Conservation (phyloP, 1,140 invertebrate species). For the Drosophila ficusphila region DNA sequence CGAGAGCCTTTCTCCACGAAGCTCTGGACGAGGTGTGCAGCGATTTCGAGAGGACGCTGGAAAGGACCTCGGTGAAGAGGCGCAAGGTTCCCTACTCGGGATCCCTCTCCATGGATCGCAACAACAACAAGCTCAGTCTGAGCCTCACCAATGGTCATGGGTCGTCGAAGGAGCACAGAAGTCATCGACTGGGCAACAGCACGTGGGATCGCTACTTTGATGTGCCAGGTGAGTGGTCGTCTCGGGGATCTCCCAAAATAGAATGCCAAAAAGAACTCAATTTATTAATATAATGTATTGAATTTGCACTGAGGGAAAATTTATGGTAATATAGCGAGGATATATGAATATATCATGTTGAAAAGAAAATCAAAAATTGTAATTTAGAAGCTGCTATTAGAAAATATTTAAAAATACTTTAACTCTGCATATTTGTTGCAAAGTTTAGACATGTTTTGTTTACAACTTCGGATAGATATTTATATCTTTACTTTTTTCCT, state of each 20-base stretch:
- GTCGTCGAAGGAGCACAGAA: conserved; percentile 19
- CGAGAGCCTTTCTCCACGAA: conserved; percentile 78
- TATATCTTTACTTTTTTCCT: too few species aligned
- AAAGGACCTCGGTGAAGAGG: conserved; percentile 84
- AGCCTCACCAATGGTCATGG: conserved; percentile 56
- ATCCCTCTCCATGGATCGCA: conserved; percentile 67
- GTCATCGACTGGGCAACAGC: conserved; percentile 54
- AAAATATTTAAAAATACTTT: too few species aligned
- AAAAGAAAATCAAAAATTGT: too few species aligned
- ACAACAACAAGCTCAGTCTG: conserved; percentile 66
- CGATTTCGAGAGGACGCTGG: conserved; percentile 90
- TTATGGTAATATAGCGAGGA: neutral
- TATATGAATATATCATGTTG: neutral
- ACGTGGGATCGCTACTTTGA: conserved; percentile 76
- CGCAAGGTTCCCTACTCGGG: conserved; percentile 49
- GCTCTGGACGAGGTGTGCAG: conserved; percentile 88
- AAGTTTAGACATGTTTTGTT: too few species aligned
- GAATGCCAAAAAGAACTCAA: conserved; percentile 22
- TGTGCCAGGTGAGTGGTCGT: conserved; percentile 67
- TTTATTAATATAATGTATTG: conserved; percentile 25
- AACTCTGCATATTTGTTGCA: too few species aligned
- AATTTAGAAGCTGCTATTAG: too few species aligned
- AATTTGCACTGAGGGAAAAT: conserved; percentile 10
- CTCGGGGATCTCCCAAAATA: conserved; percentile 11
- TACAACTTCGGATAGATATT: too few species aligned